Conservation (phyloP, 2,888 invertebrate genomes). For the Watsonalla cultraria region DNA sequence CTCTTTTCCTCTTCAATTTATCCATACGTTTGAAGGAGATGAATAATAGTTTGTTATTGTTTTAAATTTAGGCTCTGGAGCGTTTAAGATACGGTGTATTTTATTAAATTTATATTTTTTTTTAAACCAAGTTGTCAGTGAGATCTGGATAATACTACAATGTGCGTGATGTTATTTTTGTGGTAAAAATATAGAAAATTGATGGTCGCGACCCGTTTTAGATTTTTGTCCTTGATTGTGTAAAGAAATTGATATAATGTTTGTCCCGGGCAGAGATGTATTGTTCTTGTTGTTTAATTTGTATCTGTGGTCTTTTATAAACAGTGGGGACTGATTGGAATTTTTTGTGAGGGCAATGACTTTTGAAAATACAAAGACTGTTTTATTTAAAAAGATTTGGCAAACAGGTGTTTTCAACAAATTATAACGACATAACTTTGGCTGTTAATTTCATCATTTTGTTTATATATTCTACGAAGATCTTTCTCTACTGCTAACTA, state of each 20-base stretch:
- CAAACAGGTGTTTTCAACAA: no score
- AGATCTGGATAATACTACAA: slow-evolving; percentile 54
- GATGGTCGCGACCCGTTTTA: slow-evolving; percentile 34
- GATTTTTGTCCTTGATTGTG: slow-evolving; percentile 37
- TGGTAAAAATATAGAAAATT: slow-evolving; percentile 61
- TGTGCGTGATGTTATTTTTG: slow-evolving; percentile 58
- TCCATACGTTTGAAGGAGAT: slow-evolving; percentile 27
- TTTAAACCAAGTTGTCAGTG: slow-evolving; percentile 27
- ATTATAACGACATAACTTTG: no score
- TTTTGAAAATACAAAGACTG: no score
- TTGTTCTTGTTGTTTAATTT: not conserved
- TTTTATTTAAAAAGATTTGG: no score
- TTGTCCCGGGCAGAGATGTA: slow-evolving; percentile 2
- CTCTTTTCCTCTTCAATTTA: slow-evolving; percentile 34
- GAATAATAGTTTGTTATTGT: slow-evolving; percentile 20
- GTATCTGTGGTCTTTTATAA: not conserved
- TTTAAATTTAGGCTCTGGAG: slow-evolving; percentile 32
- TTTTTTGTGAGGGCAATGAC: not conserved
- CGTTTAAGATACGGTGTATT: slow-evolving; percentile 25
- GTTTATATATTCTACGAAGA: no score
- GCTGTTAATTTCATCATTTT: no score
- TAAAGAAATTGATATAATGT: slow-evolving; percentile 40
- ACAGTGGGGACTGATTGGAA: not conserved
- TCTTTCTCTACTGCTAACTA: no score
- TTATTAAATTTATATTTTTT: slow-evolving; percentile 15